Conservation (phyloP, 2,888 invertebrate species). For the Mylabris sibirica region DNA sequence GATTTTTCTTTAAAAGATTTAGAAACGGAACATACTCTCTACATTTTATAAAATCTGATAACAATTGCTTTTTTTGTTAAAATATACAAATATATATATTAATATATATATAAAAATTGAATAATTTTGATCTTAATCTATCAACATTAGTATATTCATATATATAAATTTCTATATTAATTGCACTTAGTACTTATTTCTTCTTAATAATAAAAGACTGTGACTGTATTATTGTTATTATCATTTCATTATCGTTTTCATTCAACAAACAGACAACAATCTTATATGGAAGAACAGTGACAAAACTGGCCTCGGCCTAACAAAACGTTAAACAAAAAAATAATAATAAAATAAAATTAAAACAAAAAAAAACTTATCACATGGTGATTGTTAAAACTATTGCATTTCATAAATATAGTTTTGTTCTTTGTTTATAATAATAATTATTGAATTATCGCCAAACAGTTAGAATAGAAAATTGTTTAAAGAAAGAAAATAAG, state of each 20-base stretch:
- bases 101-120: constrained; percentile 34
- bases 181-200: constrained; percentile 57
- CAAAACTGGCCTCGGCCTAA: constrained; percentile 61
- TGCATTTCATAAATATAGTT: constrained; percentile 39
- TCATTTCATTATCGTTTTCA: background rate
- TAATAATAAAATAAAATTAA: constrained; percentile 44
- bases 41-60: constrained; percentile 41
- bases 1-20: constrained; percentile 19
- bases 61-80: constrained; percentile 45
- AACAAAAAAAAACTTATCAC: constrained; percentile 52
- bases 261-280: constrained; percentile 38
- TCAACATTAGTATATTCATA: constrained; percentile 53
- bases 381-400: constrained; percentile 53
- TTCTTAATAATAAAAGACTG: constrained; percentile 47
- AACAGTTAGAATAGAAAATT: constrained; percentile 13
- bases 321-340: constrained; percentile 56
- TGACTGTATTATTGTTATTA: constrained; percentile 31
- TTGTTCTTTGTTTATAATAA: constrained; percentile 32
- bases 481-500: constrained; percentile 29
- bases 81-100: constrained; percentile 29
- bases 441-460: constrained; percentile 14
- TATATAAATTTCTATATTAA: constrained; percentile 59
- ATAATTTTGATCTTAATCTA: constrained; percentile 46
- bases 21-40: constrained; percentile 24
- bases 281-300: constrained; percentile 60